Percentiles rank a stretch among this genome's conserved stretches.
Evolutionary conservation across 2,797 vertebrate species (phyloP).

Genomic region (Thamnophis elegans): DNA sequence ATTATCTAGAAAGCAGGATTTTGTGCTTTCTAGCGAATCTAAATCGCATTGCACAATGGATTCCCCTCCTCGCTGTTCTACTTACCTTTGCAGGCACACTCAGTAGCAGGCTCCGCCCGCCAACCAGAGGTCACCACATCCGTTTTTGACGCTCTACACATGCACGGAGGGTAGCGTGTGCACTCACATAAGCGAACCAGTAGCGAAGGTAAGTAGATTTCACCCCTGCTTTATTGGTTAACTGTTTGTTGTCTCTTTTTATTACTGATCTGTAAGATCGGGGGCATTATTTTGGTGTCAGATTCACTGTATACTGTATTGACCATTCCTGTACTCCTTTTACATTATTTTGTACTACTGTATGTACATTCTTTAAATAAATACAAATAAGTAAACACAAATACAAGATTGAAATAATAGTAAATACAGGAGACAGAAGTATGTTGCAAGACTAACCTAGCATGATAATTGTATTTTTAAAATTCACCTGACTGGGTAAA

Average conservation of each 20-base stretch:
- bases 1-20: too few relatives aligned
- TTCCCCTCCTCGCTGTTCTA: too few relatives aligned
- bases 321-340: background rate
- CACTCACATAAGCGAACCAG: too few relatives aligned
- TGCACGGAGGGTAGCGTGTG: too few relatives aligned
- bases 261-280: background rate
- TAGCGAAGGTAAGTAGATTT: too few relatives aligned
- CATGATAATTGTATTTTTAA: background rate
- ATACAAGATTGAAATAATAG: background rate
- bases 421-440: background rate
- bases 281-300: background rate
- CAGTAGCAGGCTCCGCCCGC: too few relatives aligned
- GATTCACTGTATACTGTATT: background rate
- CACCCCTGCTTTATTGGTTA: background rate
- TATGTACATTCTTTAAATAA: background rate
- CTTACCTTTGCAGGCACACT: too few relatives aligned
- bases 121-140: too few relatives aligned
- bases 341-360: background rate
- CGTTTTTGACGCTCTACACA: too few relatives aligned
- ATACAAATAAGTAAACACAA: background rate
- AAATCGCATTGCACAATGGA: too few relatives aligned
- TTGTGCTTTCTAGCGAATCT: too few relatives aligned
- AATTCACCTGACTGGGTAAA: background rate
- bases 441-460: background rate
- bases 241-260: background rate